Evolutionary conservation across 2,113 vertebrate genomes (phyloP).

Genomic region (Ammodramus savannarum): DNA sequence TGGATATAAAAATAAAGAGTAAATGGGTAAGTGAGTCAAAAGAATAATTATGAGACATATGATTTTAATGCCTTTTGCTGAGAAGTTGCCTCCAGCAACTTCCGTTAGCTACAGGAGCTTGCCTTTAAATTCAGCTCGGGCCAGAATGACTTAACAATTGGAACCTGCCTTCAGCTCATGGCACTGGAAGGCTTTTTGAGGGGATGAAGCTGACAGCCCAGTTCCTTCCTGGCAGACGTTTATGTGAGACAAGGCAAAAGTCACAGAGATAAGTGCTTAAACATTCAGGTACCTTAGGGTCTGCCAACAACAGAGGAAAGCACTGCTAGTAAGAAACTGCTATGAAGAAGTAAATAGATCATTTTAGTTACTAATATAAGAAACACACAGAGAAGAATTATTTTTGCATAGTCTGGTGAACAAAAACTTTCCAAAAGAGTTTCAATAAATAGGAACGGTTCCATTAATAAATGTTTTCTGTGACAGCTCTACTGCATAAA

Average conservation of each 20-base stretch:
- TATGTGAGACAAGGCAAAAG: constrained; percentile 46
- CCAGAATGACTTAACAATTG: constrained; percentile 75
- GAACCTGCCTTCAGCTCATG: constrained; percentile 70
- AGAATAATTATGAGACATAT: constrained; percentile 64
- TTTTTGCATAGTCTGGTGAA: not conserved
- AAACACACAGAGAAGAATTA: not conserved
- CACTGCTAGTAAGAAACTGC: not conserved
- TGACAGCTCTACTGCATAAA: not conserved
- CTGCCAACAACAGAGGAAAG: not conserved
- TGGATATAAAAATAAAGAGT: constrained; percentile 66
- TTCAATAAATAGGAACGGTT: not conserved
- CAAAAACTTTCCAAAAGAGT: not conserved
- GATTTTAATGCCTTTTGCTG: constrained; percentile 64
- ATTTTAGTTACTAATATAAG: not conserved
- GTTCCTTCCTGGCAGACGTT: constrained; percentile 71
- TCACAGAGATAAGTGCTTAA: constrained; percentile 62
- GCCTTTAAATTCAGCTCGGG: constrained; percentile 75
- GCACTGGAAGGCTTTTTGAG: constrained; percentile 68
- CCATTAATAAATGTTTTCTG: not conserved
- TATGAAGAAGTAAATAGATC: not conserved
- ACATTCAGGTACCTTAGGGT: constrained; percentile 63
- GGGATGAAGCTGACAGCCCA: constrained; percentile 68
- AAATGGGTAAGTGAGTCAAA: constrained; percentile 66
- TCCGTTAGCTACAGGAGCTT: constrained; percentile 64
- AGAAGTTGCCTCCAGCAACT: constrained; percentile 60